A percentile compares a stretch with the other conserved stretches of the same genome.
Conservation (phyloP, 1,140 invertebrate species). For the Protaetia brevitarsis region DNA sequence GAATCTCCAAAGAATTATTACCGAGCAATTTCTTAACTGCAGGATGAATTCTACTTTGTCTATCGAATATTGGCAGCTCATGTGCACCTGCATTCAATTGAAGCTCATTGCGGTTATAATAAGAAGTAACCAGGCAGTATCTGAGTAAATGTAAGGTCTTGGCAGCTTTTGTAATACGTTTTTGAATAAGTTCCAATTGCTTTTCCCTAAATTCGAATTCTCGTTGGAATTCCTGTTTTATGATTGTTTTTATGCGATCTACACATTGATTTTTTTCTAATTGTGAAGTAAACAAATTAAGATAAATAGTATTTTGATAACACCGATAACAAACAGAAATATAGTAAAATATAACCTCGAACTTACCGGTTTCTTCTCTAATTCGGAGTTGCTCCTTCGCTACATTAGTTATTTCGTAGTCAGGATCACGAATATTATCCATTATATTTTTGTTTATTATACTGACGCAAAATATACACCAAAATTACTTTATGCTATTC, state of each 20-base stretch:
- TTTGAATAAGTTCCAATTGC: slow-evolving; percentile 54
- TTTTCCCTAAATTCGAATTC: slow-evolving; percentile 40
- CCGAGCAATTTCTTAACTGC: slow-evolving; percentile 67
- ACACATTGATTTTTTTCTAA: slow-evolving; percentile 37
- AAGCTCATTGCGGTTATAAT: slow-evolving; percentile 64
- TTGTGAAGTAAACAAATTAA: too few relatives aligned
- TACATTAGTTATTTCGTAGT: slow-evolving; percentile 39
- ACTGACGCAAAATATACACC: too few relatives aligned
- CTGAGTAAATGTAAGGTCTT: slow-evolving; percentile 68
- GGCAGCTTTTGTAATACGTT: slow-evolving; percentile 58
- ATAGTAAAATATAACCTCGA: not conserved
- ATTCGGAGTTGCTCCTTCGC: slow-evolving; percentile 35
- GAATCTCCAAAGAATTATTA: slow-evolving; percentile 50
- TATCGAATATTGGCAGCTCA: slow-evolving; percentile 28
- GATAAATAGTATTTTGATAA: too few relatives aligned
- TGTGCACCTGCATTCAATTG: slow-evolving; percentile 46
- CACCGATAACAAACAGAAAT: too few relatives aligned
- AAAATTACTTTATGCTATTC: too few relatives aligned
- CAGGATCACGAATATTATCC: slow-evolving; percentile 35
- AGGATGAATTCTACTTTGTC: slow-evolving; percentile 67
- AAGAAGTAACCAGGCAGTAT: slow-evolving; percentile 64
- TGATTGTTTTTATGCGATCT: slow-evolving; percentile 36
- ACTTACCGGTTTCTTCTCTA: slow-evolving; percentile 40
- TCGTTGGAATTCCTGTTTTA: slow-evolving; percentile 42
- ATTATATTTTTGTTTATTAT: too few relatives aligned